phyloP scores from a whole-genome alignment of 2,113 vertebrate genomes.

The Toxotes jaculatrix region DNA sequence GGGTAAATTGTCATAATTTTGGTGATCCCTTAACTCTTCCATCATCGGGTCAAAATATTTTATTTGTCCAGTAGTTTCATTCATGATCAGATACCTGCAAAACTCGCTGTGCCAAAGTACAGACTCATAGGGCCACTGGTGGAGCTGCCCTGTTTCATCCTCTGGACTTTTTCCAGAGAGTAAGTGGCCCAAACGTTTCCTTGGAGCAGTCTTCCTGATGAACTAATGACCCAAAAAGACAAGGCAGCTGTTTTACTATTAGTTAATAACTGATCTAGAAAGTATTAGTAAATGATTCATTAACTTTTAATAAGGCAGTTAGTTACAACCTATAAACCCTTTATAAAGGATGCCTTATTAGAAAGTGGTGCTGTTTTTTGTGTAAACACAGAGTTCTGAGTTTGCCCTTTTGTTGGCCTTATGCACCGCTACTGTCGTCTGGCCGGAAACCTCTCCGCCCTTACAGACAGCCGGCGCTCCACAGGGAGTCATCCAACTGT shows the following conservation, averaged over 20 bases:
- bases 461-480: slow-evolving; percentile 71
- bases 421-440: slow-evolving; percentile 68
- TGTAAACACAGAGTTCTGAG: slow-evolving; percentile 34
- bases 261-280: neutral
- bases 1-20: neutral
- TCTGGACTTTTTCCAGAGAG: neutral
- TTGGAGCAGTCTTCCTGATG: neutral
- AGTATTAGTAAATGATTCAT: slow-evolving; percentile 1
- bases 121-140: too few species aligned
- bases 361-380: slow-evolving; percentile 2
- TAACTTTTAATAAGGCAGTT: neutral
- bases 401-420: slow-evolving; percentile 72
- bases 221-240: slow-evolving; percentile 7
- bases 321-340: neutral
- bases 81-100: neutral
- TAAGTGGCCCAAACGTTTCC: slow-evolving; percentile 1
- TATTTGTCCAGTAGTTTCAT: neutral
- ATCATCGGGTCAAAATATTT: too few species aligned
- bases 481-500: slow-evolving; percentile 81
- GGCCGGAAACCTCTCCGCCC: slow-evolving; percentile 77
- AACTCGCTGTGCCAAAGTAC: neutral
- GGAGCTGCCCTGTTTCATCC: neutral
- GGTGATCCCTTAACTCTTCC: neutral
- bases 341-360: neutral
- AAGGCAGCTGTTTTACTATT: neutral